Percentiles rank a stretch among this genome's conserved stretches.
Evolutionary conservation across 2,888 invertebrate species (phyloP).

Genomic region (Rotaria sp.): DNA sequence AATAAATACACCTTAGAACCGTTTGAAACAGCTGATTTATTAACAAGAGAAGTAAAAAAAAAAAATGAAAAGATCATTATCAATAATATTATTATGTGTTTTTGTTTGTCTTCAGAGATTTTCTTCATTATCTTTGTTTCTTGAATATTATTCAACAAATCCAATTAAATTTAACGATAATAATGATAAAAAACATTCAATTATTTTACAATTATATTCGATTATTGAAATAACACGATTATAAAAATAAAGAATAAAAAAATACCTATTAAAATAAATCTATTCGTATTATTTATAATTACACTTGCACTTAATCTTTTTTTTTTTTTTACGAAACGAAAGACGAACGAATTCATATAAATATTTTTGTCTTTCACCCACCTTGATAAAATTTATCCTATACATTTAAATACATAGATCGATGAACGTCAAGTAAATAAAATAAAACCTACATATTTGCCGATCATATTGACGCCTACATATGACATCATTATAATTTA

Average conservation of each 20-base stretch:
- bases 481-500: neutral
- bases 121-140: neutral
- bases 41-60: neutral
- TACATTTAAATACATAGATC: neutral
- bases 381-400: neutral
- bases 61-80: neutral
- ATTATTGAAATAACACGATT: neutral
- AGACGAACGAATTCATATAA: neutral
- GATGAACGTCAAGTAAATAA: constrained; percentile 8
- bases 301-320: neutral
- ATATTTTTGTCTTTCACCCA: neutral
- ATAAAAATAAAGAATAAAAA: neutral
- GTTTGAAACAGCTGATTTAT: neutral
- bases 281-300: too few relatives aligned
- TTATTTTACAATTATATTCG: neutral
- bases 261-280: neutral
- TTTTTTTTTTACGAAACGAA: neutral
- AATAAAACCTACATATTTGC: neutral
- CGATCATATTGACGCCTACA: neutral
- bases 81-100: neutral
- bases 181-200: neutral
- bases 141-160: neutral
- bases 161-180: neutral
- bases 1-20: neutral
- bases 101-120: neutral